Evolutionary conservation across 1,140 invertebrate genomes (phyloP).

Genomic region (Solen grandis): DNA sequence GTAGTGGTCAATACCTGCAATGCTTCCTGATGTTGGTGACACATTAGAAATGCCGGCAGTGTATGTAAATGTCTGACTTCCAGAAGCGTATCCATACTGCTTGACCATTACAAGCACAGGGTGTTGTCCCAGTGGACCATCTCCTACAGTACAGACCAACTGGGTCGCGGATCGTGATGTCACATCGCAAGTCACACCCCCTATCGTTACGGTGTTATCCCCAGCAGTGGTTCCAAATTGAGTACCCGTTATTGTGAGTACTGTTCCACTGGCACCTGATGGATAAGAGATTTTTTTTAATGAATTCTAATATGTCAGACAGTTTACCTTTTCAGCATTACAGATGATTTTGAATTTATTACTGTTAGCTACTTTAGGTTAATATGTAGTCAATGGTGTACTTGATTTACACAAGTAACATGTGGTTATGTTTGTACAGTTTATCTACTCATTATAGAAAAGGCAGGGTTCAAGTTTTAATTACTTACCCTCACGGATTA

Average conservation of each 20-base stretch:
- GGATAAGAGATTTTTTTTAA: too few species aligned
- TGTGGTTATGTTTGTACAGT: too few species aligned
- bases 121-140: conserved; percentile 53
- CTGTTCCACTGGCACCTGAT: conserved; percentile 1
- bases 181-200: conserved; percentile 56
- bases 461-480: too few species aligned
- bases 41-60: conserved; percentile 40
- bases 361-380: too few species aligned
- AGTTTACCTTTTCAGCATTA: too few species aligned
- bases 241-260: conserved; percentile 61
- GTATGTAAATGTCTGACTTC: conserved; percentile 20
- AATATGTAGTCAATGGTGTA: too few species aligned
- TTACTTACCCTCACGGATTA: too few species aligned
- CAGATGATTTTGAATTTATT: too few species aligned
- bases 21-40: conserved; percentile 48
- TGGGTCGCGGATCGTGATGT: conserved; percentile 37
- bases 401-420: too few species aligned
- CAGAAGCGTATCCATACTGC: conserved; percentile 17
- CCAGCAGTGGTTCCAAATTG: conserved; percentile 53
- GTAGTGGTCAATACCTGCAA: conserved; percentile 20
- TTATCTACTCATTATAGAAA: too few species aligned
- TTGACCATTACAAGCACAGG: conserved; percentile 51
- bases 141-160: conserved; percentile 57
- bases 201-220: conserved; percentile 65
- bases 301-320: too few species aligned